Evolutionary conservation across 53 echinoderm and acorn worm species (phyloP), one percentile per base, ranked within the genome.

Genomic region (Paracentrotus lividus): DNA sequence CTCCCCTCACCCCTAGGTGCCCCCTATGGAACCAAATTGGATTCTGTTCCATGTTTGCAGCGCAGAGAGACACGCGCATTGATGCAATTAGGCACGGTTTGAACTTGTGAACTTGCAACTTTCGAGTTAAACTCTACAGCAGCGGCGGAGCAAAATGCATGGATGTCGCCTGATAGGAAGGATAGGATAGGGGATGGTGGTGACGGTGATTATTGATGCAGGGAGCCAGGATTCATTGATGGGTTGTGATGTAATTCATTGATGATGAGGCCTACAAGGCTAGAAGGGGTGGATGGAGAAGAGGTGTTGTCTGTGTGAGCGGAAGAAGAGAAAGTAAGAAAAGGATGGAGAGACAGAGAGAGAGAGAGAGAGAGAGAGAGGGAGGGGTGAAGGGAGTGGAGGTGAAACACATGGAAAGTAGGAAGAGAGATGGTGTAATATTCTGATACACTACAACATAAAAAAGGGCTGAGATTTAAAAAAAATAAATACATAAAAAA

Each of bases 21-120:
- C 72, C 36, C 72, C 72, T 40, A 15, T 7, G 18, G 40, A 72
- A 72, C 72, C 72, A 36, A 72, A 72, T 72, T 72, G 36, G 72
- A 72, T 72, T 72, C 72, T 72, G 20, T 72, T 72, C 36, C 72
- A 72, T 36, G 72, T 38, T 72, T 72, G 40, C 0, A 72, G 72
- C 40, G 20, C 72, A 72, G 72, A 72, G 72, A 72, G 72, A 72
- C 72, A 72, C 72, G 40, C 15, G 72, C 72, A 20, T 4, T 72
- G 72, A 72, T 72, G 72, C 36, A 72, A 72, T 72, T 72, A 72
- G 72, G 72, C 72, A 72, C 72, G 32, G 72, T 9, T 40, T 72
- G 72, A 72, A 72, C 72, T 72, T 72, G 72, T 72, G 72, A 72
- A 72, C 72, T 20, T 72, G 72, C 72, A 72, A 72, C 72, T 72